phyloP scores from a whole-genome alignment of 2,113 vertebrate species.

The Puma concolor region DNA sequence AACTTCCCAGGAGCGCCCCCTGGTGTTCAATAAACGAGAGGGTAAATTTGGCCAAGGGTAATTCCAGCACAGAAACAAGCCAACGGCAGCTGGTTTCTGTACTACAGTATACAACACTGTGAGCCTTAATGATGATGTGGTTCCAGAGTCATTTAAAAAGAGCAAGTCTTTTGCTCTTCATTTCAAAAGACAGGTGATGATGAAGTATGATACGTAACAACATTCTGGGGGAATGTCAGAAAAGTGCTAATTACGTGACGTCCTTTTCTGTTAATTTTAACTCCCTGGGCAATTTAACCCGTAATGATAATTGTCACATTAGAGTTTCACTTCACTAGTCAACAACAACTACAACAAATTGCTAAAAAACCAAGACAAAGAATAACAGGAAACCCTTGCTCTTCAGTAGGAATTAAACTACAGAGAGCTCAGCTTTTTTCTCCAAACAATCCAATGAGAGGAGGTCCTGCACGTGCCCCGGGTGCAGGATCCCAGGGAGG shows the following conservation, averaged over 20 bases:
- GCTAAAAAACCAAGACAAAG: neutral
- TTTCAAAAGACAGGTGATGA: neutral
- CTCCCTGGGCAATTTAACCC: neutral
- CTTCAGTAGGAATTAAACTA: neutral
- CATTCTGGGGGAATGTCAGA: neutral
- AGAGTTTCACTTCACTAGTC: neutral
- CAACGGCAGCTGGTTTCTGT: neutral
- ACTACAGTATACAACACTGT: neutral
- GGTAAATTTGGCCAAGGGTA: neutral
- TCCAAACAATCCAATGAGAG: neutral
- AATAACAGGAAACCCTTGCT: neutral
- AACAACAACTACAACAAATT: neutral
- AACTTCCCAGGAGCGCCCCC: neutral
- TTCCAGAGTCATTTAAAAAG: neutral
- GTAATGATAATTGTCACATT: neutral
- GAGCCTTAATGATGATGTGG: neutral
- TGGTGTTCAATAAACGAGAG: neutral
- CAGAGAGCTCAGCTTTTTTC: neutral
- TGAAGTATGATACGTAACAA: neutral
- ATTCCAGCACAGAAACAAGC: neutral
- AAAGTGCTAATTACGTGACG: neutral
- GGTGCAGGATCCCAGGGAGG: neutral
- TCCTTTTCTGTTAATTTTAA: neutral
- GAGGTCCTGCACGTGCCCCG: rapidly evolving
- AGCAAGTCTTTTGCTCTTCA: neutral